Evolutionary conservation across 2,113 vertebrate species (phyloP), one percentile per base, ranked within the genome.

Genomic region (Indicator maculatus): DNA sequence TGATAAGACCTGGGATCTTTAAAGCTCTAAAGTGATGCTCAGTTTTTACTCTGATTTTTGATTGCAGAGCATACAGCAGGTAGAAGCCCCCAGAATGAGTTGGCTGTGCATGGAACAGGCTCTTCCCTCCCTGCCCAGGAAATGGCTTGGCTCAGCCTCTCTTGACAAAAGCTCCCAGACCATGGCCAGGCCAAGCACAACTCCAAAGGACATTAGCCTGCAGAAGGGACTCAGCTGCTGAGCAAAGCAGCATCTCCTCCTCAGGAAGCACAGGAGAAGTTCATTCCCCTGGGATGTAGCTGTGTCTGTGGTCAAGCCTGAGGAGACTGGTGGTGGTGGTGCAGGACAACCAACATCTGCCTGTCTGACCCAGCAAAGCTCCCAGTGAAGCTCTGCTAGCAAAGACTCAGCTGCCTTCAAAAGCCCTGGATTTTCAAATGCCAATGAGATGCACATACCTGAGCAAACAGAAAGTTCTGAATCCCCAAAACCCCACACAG

Each of bases 401-500:
- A 33, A 16, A 52, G 58, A 16, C 38, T 9, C 39, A 4, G 76
- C 86, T 26, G 45, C 24, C 44, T 53, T 21, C 64, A 24, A 61
- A 18, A 64, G 7, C 39, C 56, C 44, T 45, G 2, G 85, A 3
- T 26, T 61, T 36, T 9, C 75, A 41, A 11, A 61, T 30, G 56
- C 50, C 79, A 55, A 17, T 19, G 19, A 76, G 56, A 47, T 4
- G 21, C 11, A 3, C 0, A 0, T 4, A 26, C 16, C 5, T 1
- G 72, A 58, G 47, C 0, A 2, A 63, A 61, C 1, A 16, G 12
- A 70, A 12, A 8, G 26, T 36, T 6, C 26, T 1, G 10, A 52
- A 31, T 0, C 5, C 31, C n/a, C 3, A 61, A 80, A 63, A n/a
- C 17, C 72, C 36, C 79, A 8, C 0, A 0, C 0, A 0, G 59